Base-by-base conservation (phyloP, 1,140 invertebrate genomes). In the Brachionus plicatilis region DNA sequence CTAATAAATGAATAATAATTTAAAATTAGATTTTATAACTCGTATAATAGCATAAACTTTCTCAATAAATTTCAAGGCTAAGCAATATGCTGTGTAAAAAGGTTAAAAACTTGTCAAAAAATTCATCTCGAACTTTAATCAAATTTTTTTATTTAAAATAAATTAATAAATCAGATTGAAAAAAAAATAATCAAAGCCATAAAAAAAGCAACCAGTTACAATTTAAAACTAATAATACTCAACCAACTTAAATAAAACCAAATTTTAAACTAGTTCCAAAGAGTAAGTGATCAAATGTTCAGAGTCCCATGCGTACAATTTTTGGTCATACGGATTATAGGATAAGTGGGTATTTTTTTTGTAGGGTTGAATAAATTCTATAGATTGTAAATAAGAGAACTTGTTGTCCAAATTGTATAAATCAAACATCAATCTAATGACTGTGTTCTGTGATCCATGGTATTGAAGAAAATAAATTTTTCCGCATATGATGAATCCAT, bases 311-410 rank as follows among this genome's bases (percentile, higher is more conserved):
- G 82, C 82, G 37, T 68, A 83, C 24, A 83, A 53, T 56, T 72
- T 83, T 29, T 68, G 41, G 45, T 83, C 82, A 53, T 83, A 83
- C 14, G 82, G 82, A 83, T 83, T 83, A 56, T 83, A 83, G 17
- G 60, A 50, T 50, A 83, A 56, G 24, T 83, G 82, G 6, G 60
- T 68, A 27, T 68, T 68, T 27, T 70, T 68, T 70, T 83, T 68
- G 14, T 68, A 83, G 4, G 82, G 82, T 20, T 68, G 60, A 56
- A 70, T 68, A 41, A 83, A 83, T 20, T 70, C 60, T 24, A 83
- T 83, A 7, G 82, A 83, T 45, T 82, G 79, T 24, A 82, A 65
- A 65, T 82, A 82, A 41, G 79, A 82, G 29, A 82, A 82, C 45
- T 68, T 82, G 12, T 29, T 65, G n/a, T 82, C 79, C 14, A 82